phyloP scores from a whole-genome alignment of 2,113 vertebrate species.

The Hystrix cristata region DNA sequence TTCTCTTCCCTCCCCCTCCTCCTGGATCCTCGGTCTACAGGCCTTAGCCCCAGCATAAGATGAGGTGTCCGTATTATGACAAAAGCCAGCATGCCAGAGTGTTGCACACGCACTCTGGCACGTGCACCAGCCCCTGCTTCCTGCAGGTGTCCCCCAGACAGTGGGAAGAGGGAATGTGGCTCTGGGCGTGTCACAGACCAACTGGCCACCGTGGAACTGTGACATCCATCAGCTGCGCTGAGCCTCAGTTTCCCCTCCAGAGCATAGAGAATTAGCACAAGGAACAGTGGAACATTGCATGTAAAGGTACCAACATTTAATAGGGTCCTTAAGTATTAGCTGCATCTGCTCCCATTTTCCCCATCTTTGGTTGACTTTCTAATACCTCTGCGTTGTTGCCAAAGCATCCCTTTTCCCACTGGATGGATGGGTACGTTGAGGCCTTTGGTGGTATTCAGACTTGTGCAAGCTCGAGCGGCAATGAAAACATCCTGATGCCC shows the following conservation, averaged over 20 bases:
- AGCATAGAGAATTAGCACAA: not conserved
- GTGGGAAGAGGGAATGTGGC: fast-evolving
- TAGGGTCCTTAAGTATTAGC: not conserved
- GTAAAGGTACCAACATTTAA: not conserved
- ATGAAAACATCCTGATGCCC: not conserved
- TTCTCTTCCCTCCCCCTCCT: not conserved
- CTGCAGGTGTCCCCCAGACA: not conserved
- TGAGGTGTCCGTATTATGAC: fast-evolving
- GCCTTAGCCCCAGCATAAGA: not conserved
- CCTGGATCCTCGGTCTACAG: not conserved
- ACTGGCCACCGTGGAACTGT: not conserved
- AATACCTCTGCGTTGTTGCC: not conserved
- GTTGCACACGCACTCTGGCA: fast-evolving
- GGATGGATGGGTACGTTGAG: not conserved
- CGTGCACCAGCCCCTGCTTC: not conserved
- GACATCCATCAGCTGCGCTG: not conserved
- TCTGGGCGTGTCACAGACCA: not conserved
- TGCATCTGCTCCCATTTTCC: not conserved
- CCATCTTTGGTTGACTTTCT: not conserved
- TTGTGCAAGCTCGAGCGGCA: not conserved
- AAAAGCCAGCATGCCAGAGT: not conserved
- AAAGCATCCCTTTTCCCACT: not conserved
- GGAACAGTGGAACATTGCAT: fast-evolving
- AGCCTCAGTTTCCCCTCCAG: not conserved
- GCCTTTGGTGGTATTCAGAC: not conserved